Evolutionary conservation across 2,888 invertebrate genomes (phyloP), one percentile per base, ranked within the genome.

Genomic region (Dynastes tityus): DNA sequence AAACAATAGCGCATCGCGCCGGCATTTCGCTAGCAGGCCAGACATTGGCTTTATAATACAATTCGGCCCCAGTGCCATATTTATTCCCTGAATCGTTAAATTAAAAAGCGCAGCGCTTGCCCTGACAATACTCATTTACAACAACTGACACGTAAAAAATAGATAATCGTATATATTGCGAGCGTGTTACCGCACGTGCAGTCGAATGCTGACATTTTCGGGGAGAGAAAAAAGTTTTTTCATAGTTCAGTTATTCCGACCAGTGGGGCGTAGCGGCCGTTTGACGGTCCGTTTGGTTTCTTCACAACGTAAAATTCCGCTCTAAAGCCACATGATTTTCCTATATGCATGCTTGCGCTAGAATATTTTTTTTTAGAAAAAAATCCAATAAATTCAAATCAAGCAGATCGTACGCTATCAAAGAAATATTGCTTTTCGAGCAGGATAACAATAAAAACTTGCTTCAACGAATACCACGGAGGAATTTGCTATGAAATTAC

Each of bases 111-210:
- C 65, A 13, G 37, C 45, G 65, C 27, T 45, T 40, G 45, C 40
- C 49, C 45, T 22, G 45, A 40, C 65, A 67, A 67, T 67, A 67
- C 45, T 45, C 65, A 67, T 67, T 67, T 67, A 67, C 65, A 67
- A 67, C 65, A 67, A 67, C 65, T 67, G 65, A 67, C 65, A 67
- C 65, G 49, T 67, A 67, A 67, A 67, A 65, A 45, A 67, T 67
- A 67, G 65, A 67, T 67, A 67, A 67, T 32, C 65, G 45, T 45
- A 45, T 67, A 67, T 67, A 45, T 9, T 9, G 9, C 2, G 40
- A 67, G n/a, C 40, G 45, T 67, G 40, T 67, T 22, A 16, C 16
- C n/a, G 40, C 65, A 67, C 45, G 22, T 45, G 40, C 65, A 67
- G 45, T 37, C 22, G 65, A 67, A 45, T 6, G 65, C 45, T 40